A percentile compares a stretch with the other conserved stretches of the same genome.
Evolutionary conservation across 2,113 vertebrate genomes (phyloP).

Genomic region (Urocynchramus pylzowi): DNA sequence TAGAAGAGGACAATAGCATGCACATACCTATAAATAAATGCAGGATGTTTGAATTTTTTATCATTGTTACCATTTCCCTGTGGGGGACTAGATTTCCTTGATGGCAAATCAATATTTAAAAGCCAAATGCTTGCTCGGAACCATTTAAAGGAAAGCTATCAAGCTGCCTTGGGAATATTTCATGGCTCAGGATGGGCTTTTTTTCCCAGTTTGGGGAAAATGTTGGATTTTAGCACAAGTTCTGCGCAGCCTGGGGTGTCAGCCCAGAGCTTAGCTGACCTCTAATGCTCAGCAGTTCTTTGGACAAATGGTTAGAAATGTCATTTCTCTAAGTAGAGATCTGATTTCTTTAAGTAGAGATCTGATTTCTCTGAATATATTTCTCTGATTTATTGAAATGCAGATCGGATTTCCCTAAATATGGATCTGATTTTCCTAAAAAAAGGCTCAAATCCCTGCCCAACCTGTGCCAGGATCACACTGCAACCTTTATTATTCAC

Average conservation of each 20-base stretch:
- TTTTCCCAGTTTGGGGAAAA: neutral
- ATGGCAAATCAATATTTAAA: neutral
- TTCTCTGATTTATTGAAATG: neutral
- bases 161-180: neutral
- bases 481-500: accelerated
- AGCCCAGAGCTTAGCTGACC: neutral
- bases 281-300: neutral
- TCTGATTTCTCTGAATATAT: neutral
- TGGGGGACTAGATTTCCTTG: neutral
- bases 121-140: neutral
- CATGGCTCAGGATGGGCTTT: neutral
- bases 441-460: neutral
- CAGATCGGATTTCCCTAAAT: too few relatives aligned
- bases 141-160: neutral
- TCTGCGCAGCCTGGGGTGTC: neutral
- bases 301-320: neutral
- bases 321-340: neutral
- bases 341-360: neutral
- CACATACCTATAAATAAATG: neutral
- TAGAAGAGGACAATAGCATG: neutral
- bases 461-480: neutral
- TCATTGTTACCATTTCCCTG: neutral
- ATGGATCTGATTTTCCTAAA: neutral
- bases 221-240: neutral
- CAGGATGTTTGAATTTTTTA: neutral